Base-by-base conservation (phyloP, 2,888 invertebrate species). In the Leptogaster cylindrica region DNA sequence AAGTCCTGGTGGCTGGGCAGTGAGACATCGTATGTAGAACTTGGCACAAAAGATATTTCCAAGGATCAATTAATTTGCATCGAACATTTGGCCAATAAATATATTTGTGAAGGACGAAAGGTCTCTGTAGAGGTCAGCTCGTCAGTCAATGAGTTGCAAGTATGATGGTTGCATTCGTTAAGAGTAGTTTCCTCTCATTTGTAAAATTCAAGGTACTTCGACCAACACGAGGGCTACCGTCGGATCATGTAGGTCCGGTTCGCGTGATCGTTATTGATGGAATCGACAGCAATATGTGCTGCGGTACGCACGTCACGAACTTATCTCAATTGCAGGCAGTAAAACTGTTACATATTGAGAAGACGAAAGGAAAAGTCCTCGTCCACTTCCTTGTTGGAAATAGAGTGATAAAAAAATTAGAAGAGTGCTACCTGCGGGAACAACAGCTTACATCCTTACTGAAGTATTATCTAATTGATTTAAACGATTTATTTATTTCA, bases 1-100 rank as follows among this genome's bases (percentile, higher is more conserved):
- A 88, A 89, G 0, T 90, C 92, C 1, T 93, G 93, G 93, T 92
- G 90, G 88, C 82, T 93, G 0, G 93, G 93, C 0, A 86, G 87
- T 48, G 89, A 88, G 1, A 86, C 87, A 39, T 89, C 88, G 2
- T 85, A 88, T 74, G 86, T 94, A 61, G 94, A 94, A 80, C 78
- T 85, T 74, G 85, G 84, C 73, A 83, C 85, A 0, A 81, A 83
- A 16, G 79, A 83, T 65, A 79, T 90, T 0, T 81, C 81, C 4
- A 76, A 81, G 2, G 85, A 85, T 3, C 80, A 86, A 23, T 76
- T 89, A 8, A 76, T 75, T 46, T 75, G 78, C 0, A 81, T 87
- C 3, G 93, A 94, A 76, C 77, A 79, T 0, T 80, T 83, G 36
- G 87, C 88, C 68, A 93, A 93, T 77, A 82, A 86, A 20, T 82